Base-by-base conservation (phyloP, 2,888 invertebrate genomes). In the Phlogophora meticulosa region DNA sequence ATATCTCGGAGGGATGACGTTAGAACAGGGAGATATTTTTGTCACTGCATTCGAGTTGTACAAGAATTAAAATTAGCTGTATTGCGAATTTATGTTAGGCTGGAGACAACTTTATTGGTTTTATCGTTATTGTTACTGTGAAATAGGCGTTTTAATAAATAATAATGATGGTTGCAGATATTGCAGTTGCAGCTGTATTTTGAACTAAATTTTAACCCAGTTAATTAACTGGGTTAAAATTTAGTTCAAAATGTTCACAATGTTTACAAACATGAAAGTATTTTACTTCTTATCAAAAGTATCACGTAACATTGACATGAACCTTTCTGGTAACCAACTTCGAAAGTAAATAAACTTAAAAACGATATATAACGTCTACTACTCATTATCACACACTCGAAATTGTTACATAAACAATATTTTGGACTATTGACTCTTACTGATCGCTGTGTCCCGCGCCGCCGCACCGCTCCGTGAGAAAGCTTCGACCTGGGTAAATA, bases 391-490 rank as follows among this genome's bases (percentile, higher is more conserved):
- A 71, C 51, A 48, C 45, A 48, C 71, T 76, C 65, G 48, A 83
- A 89, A 92, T 91, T 91, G 89, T 85, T 91, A 90, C 88, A 90
- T 91, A 91, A 91, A 92, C 89, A 91, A 70, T 72, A 77, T 77
- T 78, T 77, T 67, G 58, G 68, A 67, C 67, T 93, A 90, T 92
- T 93, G 92, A 93, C 92, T 88, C 85, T 87, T 82, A 90, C 89
- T 93, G 90, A 94, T 93, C 88, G 87, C 43, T 48, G 78, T 70
- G 84, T 84, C 71, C 80, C 74, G 59, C 74, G 82, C 80, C 69
- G 83, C 82, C 93, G 93, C 24, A 56, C 4, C 69, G 83, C 76
- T 60, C 81, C 94, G 93, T 94, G 94, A 92, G 94, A 94, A 94
- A 88, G 85, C 84, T 78, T 84, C 84, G 88, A 84, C 85, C 88